These are phyloP conservation scores for Leucopternis melanops DNA, from an alignment of 2,113 vertebrate species.

Conservation along the genomic window DNA sequence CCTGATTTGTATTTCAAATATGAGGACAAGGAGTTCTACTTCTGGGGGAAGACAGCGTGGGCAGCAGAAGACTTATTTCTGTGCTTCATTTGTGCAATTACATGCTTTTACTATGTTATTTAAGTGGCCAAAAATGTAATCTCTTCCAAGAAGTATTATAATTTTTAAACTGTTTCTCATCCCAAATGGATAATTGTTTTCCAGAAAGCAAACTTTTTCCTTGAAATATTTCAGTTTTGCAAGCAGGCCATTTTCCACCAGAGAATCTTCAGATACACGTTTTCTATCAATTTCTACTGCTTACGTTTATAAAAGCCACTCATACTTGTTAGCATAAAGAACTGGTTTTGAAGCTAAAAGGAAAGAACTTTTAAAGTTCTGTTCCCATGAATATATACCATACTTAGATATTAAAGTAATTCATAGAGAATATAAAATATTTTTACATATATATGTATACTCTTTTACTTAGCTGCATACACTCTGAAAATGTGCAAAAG, in stretches of 20 bases:
- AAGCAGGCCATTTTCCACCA: background rate
- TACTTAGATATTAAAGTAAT: background rate
- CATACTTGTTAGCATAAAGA: background rate
- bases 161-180: background rate
- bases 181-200: background rate
- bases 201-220: background rate
- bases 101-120: background rate
- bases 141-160: background rate
- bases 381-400: rapidly evolving
- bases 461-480: background rate
- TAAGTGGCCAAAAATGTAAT: background rate
- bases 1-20: background rate
- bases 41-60: background rate
- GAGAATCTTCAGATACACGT: background rate
- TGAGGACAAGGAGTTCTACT: background rate
- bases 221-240: background rate
- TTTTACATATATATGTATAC: background rate
- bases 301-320: background rate
- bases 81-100: background rate
- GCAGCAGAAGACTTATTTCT: background rate
- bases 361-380: background rate
- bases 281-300: background rate
- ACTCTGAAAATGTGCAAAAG: background rate
- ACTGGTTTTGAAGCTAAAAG: background rate
- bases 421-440: background rate